These are phyloP conservation scores for Ceratina japonica DNA, from an alignment of 1,140 invertebrate species.

Conservation along the genomic window DNA sequence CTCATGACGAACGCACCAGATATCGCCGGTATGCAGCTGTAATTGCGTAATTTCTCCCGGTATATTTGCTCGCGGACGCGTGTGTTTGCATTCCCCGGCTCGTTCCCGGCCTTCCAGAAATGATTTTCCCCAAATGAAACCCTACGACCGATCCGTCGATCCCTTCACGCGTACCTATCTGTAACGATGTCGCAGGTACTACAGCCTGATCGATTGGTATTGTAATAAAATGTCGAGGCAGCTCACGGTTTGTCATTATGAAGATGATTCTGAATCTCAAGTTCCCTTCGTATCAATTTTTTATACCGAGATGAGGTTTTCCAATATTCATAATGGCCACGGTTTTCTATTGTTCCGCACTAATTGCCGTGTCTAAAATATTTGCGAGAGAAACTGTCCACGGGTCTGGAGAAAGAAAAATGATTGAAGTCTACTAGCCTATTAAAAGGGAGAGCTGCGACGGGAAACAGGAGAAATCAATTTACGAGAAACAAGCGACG, in stretches of 20 bases:
- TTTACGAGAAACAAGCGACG: slow-evolving; percentile 6
- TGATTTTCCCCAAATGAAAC: neutral
- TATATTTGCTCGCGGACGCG: slow-evolving; percentile 6
- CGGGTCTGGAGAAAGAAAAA: neutral
- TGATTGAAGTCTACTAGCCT: neutral
- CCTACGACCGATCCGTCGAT: too few species aligned
- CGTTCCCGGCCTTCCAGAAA: neutral
- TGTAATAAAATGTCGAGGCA: too few species aligned
- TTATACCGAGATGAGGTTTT: too few species aligned
- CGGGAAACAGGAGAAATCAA: slow-evolving; percentile 7
- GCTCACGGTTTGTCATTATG: too few species aligned
- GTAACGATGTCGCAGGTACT: too few species aligned
- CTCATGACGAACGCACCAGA: slow-evolving; percentile 60
- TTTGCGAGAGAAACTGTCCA: neutral
- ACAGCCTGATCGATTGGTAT: too few species aligned
- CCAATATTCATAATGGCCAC: too few species aligned
- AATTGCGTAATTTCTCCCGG: slow-evolving; percentile 55
- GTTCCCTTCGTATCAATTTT: too few species aligned
- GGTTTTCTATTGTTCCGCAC: neutral
- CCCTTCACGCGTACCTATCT: too few species aligned
- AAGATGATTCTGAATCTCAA: too few species aligned
- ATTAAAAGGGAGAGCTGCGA: slow-evolving; percentile 2
- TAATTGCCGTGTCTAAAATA: neutral
- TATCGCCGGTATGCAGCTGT: slow-evolving; percentile 60
- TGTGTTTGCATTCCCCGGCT: slow-evolving; percentile 11